A percentile compares a stretch with the other conserved stretches of the same genome.
Conservation (phyloP, 2,113 vertebrate species). For the Erythrocercus mccallii region DNA sequence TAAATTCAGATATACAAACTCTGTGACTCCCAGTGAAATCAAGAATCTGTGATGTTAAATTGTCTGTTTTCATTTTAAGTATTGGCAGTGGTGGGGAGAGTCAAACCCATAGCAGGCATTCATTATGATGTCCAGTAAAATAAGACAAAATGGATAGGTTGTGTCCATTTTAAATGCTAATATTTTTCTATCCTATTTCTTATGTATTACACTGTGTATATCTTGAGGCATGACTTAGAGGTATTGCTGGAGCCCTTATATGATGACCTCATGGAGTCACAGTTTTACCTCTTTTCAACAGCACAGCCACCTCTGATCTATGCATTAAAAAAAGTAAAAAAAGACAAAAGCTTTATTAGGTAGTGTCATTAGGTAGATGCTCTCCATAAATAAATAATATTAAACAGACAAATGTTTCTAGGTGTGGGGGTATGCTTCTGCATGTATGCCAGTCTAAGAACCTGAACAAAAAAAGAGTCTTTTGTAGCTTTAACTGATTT, state of each 20-base stretch:
- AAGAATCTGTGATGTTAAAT: background rate
- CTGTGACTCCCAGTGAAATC: background rate
- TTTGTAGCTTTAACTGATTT: background rate
- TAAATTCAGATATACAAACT: background rate
- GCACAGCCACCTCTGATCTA: background rate
- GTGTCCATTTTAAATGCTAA: background rate
- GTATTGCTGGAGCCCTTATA: background rate
- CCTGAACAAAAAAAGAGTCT: background rate
- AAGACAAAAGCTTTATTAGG: background rate
- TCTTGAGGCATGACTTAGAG: background rate
- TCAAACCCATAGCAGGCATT: background rate
- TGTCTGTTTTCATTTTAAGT: background rate
- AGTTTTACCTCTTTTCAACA: background rate
- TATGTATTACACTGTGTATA: background rate
- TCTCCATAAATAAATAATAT: background rate
- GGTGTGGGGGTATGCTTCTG: background rate
- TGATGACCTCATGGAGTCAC: background rate
- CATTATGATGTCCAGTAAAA: background rate
- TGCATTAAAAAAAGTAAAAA: background rate
- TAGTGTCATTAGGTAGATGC: background rate
- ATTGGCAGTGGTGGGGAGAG: background rate
- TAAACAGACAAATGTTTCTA: background rate
- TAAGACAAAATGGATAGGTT: fast-evolving
- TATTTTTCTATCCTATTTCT: background rate
- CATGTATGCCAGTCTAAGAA: background rate